A percentile compares a stretch with the other conserved stretches of the same genome.
phyloP scores from a whole-genome alignment of 2,797 vertebrate species.

The Spinus olivaceus region DNA sequence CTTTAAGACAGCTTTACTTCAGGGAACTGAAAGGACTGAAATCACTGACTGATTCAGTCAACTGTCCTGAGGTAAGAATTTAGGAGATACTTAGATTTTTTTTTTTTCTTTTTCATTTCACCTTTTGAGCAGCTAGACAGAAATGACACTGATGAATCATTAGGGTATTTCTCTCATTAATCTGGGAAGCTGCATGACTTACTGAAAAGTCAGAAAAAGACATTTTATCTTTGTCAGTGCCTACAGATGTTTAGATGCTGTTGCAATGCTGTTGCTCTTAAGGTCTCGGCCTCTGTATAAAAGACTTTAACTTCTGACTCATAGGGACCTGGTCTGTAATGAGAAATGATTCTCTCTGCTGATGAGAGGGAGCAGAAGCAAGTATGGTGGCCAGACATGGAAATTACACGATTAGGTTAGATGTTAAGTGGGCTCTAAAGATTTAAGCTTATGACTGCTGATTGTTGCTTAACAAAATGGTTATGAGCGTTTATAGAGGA shows the following conservation, averaged over 20 bases:
- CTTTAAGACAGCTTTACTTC: background rate
- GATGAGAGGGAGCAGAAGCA: background rate
- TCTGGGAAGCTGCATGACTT: background rate
- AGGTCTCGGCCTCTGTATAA: background rate
- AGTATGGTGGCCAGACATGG: background rate
- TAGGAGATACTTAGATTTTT: background rate
- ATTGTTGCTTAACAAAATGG: background rate
- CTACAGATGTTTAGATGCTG: background rate
- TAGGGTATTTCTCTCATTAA: background rate
- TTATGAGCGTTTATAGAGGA: background rate
- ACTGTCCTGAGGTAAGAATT: background rate
- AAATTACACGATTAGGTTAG: background rate
- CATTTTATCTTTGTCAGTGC: background rate
- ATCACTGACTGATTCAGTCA: background rate
- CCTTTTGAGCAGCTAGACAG: background rate
- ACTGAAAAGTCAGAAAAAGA: background rate
- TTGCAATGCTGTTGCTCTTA: background rate
- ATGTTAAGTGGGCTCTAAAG: background rate
- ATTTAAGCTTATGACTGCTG: background rate
- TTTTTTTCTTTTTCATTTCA: background rate
- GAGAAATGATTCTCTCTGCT: background rate
- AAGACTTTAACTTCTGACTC: background rate
- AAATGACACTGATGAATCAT: background rate
- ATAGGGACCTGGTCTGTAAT: background rate
- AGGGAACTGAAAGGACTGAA: background rate